Evolutionary conservation across 1,140 invertebrate genomes (phyloP).

Genomic region (Planococcus citri): DNA sequence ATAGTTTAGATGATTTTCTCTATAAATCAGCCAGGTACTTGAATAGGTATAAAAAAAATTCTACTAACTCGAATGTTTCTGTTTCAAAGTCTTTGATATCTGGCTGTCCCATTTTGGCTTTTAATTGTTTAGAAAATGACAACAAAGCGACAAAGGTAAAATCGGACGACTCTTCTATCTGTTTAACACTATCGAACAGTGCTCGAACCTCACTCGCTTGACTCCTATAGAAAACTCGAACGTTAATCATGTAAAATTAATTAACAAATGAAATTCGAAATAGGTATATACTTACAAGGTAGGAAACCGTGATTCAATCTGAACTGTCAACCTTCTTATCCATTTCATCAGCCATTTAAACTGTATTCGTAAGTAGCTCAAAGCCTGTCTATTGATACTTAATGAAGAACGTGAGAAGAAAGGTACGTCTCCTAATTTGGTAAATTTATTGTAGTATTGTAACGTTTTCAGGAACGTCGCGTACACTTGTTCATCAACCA

Average conservation of each 20-base stretch:
- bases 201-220: neutral
- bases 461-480: neutral
- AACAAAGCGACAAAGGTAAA: neutral
- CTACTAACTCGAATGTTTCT: too few species aligned
- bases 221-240: neutral
- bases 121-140: neutral
- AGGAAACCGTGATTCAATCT: neutral
- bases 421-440: neutral
- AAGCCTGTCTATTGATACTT: neutral
- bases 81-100: neutral
- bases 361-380: neutral
- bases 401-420: neutral
- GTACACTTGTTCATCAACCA: neutral
- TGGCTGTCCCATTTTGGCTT: neutral
- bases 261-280: too few species aligned
- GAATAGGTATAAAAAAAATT: too few species aligned
- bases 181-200: neutral
- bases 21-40: too few species aligned
- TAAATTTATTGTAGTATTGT: neutral
- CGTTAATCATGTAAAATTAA: too few species aligned
- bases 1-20: too few species aligned
- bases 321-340: neutral
- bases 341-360: constrained; percentile 1
- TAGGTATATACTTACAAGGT: neutral
- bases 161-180: neutral